These are phyloP conservation scores for Linurgus olivaceus DNA, from an alignment of 2,797 vertebrate genomes.

Conservation along the genomic window DNA sequence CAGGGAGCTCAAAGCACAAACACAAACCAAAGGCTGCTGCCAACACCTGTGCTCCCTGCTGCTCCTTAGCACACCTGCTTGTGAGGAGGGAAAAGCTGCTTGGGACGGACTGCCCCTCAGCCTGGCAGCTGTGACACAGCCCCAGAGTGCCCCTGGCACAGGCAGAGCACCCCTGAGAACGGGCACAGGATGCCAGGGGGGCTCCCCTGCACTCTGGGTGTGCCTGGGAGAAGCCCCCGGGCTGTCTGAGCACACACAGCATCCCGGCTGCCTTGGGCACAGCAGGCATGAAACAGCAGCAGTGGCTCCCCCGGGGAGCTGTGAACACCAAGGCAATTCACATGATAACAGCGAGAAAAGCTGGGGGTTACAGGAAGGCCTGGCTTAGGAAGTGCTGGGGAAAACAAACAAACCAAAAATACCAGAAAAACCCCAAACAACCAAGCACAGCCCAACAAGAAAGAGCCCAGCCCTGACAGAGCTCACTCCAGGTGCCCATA, in stretches of 20 bases:
- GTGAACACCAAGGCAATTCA: neutral
- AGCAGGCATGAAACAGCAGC: neutral
- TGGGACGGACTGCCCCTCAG: neutral
- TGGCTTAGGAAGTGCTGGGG: neutral
- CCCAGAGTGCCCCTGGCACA: neutral
- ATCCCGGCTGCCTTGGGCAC: neutral
- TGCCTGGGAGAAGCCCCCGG: neutral
- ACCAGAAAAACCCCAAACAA: neutral
- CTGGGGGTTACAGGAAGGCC: neutral
- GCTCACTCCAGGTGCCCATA: neutral
- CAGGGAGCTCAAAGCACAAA: rapidly evolving
- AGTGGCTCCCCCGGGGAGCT: neutral
- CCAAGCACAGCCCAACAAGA: neutral
- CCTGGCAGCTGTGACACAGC: neutral
- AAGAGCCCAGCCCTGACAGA: neutral
- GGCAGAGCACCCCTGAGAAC: neutral
- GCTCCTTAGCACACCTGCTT: too few relatives aligned
- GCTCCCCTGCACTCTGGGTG: rapidly evolving
- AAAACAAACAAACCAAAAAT: neutral
- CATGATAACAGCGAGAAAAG: neutral
- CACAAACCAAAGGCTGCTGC: rapidly evolving
- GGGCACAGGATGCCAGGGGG: neutral
- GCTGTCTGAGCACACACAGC: neutral
- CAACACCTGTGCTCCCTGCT: neutral
- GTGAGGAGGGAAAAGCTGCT: neutral